These are phyloP conservation scores for Manacus vitellinus DNA, from an alignment of 2,113 vertebrate species.

Conservation along the genomic window DNA sequence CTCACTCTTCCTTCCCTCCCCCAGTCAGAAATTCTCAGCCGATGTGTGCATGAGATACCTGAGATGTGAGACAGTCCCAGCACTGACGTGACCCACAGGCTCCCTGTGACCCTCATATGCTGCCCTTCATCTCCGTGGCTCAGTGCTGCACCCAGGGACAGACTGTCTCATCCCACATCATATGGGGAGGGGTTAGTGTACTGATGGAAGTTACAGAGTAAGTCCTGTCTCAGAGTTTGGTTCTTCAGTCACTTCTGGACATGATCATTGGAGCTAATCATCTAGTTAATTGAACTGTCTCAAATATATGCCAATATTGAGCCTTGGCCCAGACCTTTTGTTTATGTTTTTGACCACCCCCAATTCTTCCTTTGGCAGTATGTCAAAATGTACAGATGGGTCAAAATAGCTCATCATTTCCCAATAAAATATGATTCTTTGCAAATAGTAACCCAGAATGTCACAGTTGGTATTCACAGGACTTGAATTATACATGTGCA, in stretches of 20 bases:
- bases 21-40: neutral
- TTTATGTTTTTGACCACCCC: neutral
- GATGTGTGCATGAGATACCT: neutral
- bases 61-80: neutral
- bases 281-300: neutral
- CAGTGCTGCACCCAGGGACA: neutral
- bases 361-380: neutral
- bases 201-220: neutral
- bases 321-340: neutral
- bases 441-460: neutral
- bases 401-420: constrained; percentile 18
- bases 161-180: neutral
- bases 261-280: neutral
- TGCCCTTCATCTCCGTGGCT: neutral
- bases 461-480: constrained; percentile 12
- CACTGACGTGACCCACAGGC: rapidly evolving
- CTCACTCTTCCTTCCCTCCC: neutral
- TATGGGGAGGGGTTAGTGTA: neutral
- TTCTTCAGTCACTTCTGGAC: neutral
- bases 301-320: neutral
- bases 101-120: rapidly evolving
- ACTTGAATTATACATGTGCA: constrained; percentile 37
- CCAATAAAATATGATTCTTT: constrained; percentile 15
- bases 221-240: neutral
- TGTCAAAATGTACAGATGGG: neutral